Evolutionary conservation across 2,797 vertebrate genomes (phyloP).

Genomic region (Paramormyrops hopkinsi): DNA sequence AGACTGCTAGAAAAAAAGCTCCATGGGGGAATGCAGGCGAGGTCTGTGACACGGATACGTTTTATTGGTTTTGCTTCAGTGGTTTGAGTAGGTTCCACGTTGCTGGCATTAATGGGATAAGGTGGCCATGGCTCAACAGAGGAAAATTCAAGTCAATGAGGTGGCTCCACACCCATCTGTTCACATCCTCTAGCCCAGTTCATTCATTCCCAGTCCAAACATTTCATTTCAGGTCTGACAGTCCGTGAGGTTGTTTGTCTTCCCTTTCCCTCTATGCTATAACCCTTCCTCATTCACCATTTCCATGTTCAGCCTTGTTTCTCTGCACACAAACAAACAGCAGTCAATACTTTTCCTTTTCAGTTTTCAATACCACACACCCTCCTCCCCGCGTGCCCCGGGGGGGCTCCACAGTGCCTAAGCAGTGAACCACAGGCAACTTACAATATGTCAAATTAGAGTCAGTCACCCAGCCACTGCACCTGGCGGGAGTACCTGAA

Average conservation of each 20-base stretch:
- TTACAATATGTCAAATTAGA: constrained; percentile 40
- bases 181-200: not conserved
- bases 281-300: constrained; percentile 32
- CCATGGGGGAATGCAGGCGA: too few species aligned
- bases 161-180: not conserved
- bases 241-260: constrained; percentile 38
- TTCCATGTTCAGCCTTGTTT: constrained; percentile 43
- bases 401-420: constrained; percentile 8
- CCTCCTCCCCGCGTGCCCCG: not conserved
- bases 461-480: constrained; percentile 22
- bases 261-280: constrained; percentile 29
- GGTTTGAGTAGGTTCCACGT: not conserved
- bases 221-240: constrained; percentile 29
- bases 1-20: not conserved
- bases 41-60: not conserved
- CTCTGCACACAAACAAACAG: constrained; percentile 50
- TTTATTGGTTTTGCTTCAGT: not conserved
- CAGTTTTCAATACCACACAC: constrained; percentile 33
- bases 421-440: constrained; percentile 35
- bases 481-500: constrained; percentile 13
- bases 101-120: not conserved
- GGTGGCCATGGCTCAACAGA: not conserved
- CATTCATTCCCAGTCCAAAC: not conserved
- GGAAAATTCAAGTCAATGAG: constrained; percentile 1
- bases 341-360: constrained; percentile 20